Evolutionary conservation across 2,888 invertebrate species (phyloP).

Genomic region (Oxycera nigricornis): DNA sequence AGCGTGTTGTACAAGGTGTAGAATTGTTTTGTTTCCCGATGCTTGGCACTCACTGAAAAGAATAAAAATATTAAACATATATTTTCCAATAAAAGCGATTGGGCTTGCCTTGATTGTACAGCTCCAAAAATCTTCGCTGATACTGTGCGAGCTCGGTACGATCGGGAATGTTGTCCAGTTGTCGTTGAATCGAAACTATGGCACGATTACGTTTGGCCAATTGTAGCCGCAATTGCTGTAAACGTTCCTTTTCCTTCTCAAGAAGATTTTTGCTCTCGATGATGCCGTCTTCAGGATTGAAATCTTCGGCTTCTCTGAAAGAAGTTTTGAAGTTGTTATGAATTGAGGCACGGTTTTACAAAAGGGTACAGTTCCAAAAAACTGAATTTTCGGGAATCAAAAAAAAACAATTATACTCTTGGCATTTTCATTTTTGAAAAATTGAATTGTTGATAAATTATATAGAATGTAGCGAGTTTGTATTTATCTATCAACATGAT

Average conservation of each 20-base stretch:
- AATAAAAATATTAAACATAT: background rate
- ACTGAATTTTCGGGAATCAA: no score
- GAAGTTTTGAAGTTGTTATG: background rate
- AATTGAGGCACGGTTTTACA: background rate
- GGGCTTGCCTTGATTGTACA: constrained; percentile 83
- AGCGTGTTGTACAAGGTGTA: constrained; percentile 95
- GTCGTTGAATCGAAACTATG: constrained; percentile 80
- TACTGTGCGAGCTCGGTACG: constrained; percentile 94
- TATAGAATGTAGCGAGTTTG: no score
- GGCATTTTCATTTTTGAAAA: no score
- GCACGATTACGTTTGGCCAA: constrained; percentile 81
- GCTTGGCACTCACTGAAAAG: constrained; percentile 86
- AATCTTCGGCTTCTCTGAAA: constrained; percentile 61
- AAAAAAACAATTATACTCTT: no score
- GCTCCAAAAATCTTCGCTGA: constrained; percentile 92
- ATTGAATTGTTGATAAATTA: no score
- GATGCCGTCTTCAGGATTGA: constrained; percentile 61
- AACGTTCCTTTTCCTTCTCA: constrained; percentile 69
- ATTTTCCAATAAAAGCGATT: no score
- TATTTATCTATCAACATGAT: no score
- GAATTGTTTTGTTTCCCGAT: constrained; percentile 97
- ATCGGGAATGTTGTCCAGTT: constrained; percentile 92
- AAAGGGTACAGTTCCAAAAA: no score
- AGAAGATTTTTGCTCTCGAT: constrained; percentile 68
- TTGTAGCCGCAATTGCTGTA: constrained; percentile 70